Percentiles rank a stretch among this genome's conserved stretches.
Conservation (phyloP, 1,140 invertebrate species). For the Leptinotarsa lineolata region DNA sequence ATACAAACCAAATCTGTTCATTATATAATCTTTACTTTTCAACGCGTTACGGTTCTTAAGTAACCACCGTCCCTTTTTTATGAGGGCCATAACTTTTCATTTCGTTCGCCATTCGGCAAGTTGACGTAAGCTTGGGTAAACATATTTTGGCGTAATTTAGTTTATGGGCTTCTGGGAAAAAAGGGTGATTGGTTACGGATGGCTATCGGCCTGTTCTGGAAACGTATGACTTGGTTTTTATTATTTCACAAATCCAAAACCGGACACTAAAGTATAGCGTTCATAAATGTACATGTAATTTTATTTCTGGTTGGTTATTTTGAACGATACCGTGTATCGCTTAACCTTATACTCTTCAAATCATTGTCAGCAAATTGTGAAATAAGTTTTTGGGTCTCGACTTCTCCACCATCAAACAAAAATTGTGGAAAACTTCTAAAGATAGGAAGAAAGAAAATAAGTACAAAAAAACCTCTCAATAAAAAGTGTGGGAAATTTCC, state of each 20-base stretch:
- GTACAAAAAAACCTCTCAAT: no score
- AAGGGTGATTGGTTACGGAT: background rate
- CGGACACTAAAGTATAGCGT: background rate
- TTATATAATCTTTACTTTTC: background rate
- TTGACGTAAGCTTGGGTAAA: conserved; percentile 1
- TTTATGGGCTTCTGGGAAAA: conserved; percentile 6
- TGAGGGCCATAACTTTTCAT: conserved; percentile 2
- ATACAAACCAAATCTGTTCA: conserved; percentile 1
- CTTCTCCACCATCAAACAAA: no score
- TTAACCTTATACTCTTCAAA: no score
- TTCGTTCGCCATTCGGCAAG: background rate
- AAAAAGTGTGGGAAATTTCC: no score
- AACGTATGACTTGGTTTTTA: background rate
- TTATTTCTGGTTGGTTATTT: no score
- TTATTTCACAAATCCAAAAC: background rate
- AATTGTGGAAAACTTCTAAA: no score
- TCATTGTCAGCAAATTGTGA: no score
- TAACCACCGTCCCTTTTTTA: background rate
- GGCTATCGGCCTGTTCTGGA: background rate
- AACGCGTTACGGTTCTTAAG: background rate
- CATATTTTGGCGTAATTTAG: background rate
- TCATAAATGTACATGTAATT: no score
- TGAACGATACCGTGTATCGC: no score
- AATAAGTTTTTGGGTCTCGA: no score
- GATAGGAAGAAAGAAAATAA: no score